These are phyloP conservation scores for Leucophenga varia DNA, from an alignment of 1,140 invertebrate species.

Conservation along the genomic window DNA sequence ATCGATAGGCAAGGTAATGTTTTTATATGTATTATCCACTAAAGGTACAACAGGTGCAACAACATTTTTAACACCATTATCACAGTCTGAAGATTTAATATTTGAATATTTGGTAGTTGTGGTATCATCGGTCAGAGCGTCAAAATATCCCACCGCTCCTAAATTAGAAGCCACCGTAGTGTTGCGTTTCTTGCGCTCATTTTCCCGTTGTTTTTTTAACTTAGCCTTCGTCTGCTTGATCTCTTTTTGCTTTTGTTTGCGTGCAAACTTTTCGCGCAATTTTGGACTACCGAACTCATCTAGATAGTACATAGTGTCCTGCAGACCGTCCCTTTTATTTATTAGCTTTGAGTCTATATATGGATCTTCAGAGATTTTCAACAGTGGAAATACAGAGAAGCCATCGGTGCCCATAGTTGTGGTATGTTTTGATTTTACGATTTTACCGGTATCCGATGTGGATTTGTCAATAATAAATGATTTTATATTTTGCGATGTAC, in stretches of 20 bases:
- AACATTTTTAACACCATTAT: constrained; percentile 24
- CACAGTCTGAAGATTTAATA: constrained; percentile 22
- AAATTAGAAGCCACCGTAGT: constrained; percentile 44
- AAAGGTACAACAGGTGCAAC: too few species aligned
- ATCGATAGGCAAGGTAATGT: constrained; percentile 12
- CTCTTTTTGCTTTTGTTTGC: constrained; percentile 45
- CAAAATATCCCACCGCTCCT: constrained; percentile 37
- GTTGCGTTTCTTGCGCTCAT: constrained; percentile 46
- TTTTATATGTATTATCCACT: too few species aligned
- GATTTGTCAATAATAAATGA: too few species aligned
- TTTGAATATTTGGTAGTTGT: background rate
- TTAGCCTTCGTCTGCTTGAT: constrained; percentile 37
- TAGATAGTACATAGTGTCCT: constrained; percentile 54
- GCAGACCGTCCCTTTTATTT: constrained; percentile 52
- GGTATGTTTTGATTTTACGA: constrained; percentile 10
- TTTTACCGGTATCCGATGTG: too few species aligned
- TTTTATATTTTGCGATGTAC: too few species aligned
- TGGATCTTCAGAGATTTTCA: constrained; percentile 50
- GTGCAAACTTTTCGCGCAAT: constrained; percentile 47
- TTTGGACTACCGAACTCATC: constrained; percentile 55
- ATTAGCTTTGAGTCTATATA: constrained; percentile 49
- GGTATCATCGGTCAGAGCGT: background rate
- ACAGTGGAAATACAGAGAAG: constrained; percentile 41
- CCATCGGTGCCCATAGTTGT: constrained; percentile 45
- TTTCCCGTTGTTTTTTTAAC: constrained; percentile 35